Conservation (phyloP, 2,888 invertebrate species). For the Mesorhabditis sp. region DNA sequence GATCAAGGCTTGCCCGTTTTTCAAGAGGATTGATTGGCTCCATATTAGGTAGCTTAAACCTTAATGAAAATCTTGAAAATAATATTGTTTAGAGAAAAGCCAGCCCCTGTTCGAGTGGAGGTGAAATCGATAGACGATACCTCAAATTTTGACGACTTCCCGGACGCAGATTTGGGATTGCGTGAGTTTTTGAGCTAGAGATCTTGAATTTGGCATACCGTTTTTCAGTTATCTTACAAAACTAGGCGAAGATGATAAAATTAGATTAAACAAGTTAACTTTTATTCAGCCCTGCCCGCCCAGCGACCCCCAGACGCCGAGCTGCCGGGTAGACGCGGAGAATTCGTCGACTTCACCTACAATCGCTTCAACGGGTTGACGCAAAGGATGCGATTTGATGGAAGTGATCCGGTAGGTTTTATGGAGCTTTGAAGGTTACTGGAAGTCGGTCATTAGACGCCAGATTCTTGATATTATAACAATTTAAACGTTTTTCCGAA, state of each 20-base stretch:
- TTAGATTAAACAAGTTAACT: neutral
- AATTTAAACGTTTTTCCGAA: too few relatives aligned
- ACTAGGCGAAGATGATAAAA: neutral
- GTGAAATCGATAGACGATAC: slow-evolving; percentile 99
- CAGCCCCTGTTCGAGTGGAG: slow-evolving; percentile 94
- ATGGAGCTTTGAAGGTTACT: neutral
- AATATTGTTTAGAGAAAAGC: slow-evolving; percentile 70
- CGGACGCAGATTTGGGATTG: slow-evolving; percentile 95
- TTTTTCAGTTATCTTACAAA: slow-evolving; percentile 3
- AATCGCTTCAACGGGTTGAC: slow-evolving; percentile 96
- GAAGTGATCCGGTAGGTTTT: slow-evolving; percentile 4
- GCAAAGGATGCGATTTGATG: slow-evolving; percentile 29
- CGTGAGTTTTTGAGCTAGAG: slow-evolving; percentile 70
- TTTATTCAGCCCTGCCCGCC: slow-evolving; percentile 64
- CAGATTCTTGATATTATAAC: too few relatives aligned
- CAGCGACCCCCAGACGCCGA: slow-evolving; percentile 17
- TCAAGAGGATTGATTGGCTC: slow-evolving; percentile 93
- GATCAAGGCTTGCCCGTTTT: slow-evolving; percentile 84
- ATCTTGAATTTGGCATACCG: neutral
- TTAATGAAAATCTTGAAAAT: slow-evolving; percentile 7
- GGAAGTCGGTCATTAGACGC: too few relatives aligned
- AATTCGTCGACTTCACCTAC: slow-evolving; percentile 99
- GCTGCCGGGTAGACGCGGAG: slow-evolving; percentile 68
- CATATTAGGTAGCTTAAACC: slow-evolving; percentile 73
- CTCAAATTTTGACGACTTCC: slow-evolving; percentile 99